phyloP scores from a whole-genome alignment of 1,140 invertebrate species.

The Danaus plexippus region DNA sequence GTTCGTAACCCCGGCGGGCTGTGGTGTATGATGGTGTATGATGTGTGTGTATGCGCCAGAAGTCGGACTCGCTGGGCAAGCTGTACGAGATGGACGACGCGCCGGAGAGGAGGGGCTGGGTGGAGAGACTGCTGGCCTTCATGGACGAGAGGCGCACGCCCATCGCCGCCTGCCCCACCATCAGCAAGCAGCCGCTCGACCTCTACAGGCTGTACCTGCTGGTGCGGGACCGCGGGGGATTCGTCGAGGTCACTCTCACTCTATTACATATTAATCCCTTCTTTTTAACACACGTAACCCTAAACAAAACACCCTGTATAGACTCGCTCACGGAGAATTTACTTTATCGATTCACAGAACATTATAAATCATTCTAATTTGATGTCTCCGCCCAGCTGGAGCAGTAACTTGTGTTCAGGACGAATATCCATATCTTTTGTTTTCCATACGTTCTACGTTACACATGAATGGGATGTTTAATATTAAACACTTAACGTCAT shows the following conservation, averaged over 20 bases:
- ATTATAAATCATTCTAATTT: too few relatives aligned
- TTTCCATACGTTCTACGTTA: too few relatives aligned
- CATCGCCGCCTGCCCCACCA: conserved; percentile 95
- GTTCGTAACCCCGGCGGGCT: background rate
- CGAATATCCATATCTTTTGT: too few relatives aligned
- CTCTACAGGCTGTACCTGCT: conserved; percentile 95
- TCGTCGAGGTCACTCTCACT: conserved; percentile 87
- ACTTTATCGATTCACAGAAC: too few relatives aligned
- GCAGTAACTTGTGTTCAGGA: too few relatives aligned
- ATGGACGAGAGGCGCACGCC: conserved; percentile 95
- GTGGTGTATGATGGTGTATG: conserved; percentile 26
- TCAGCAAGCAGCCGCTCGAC: conserved; percentile 98
- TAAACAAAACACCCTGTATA: background rate
- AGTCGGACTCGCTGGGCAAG: conserved; percentile 92
- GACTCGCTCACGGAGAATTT: too few relatives aligned
- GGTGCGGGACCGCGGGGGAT: conserved; percentile 96
- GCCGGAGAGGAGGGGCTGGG: conserved; percentile 89
- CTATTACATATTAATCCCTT: background rate
- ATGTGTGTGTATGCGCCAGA: conserved; percentile 73
- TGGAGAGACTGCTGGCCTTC: conserved; percentile 92
- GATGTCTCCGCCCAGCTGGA: too few relatives aligned
- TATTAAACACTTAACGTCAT: too few relatives aligned
- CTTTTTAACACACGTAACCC: background rate
- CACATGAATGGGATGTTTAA: too few relatives aligned
- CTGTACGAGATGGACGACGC: conserved; percentile 98